These are phyloP conservation scores for Lacanobia wlatinum DNA, from an alignment of 2,888 invertebrate species.

Conservation along the genomic window DNA sequence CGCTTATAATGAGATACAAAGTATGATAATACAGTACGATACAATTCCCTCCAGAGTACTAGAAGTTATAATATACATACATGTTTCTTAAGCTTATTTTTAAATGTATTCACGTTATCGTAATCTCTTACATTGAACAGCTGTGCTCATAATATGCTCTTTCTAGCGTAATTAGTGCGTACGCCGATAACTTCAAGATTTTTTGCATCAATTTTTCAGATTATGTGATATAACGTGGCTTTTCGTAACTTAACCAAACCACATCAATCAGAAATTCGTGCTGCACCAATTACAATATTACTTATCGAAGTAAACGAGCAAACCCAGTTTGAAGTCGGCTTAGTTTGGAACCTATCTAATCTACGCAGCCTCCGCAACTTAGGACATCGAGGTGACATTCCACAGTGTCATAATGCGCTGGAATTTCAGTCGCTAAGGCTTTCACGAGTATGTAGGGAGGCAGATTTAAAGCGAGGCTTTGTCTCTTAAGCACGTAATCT, in stretches of 20 bases:
- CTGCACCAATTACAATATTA: slow-evolving; percentile 3
- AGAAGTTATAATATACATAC: no score
- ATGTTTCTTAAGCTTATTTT: no score
- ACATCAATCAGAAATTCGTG: slow-evolving; percentile 3
- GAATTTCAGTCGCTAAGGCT: slow-evolving; percentile 26
- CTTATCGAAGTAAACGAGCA: not conserved
- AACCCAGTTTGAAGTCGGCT: not conserved
- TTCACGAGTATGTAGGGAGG: slow-evolving; percentile 32
- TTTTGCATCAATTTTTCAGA: no score
- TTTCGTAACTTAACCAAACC: not conserved
- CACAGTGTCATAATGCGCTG: slow-evolving; percentile 29
- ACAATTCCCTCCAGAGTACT: no score
- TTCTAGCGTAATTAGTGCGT: no score
- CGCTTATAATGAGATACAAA: no score
- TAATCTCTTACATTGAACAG: no score
- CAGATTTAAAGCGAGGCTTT: slow-evolving; percentile 54
- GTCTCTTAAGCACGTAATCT: slow-evolving; percentile 56
- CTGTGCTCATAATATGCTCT: no score
- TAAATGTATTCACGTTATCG: no score
- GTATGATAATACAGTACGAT: no score
- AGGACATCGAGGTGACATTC: slow-evolving; percentile 46
- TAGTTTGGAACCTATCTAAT: slow-evolving; percentile 9
- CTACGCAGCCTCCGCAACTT: not conserved
- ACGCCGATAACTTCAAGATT: no score
- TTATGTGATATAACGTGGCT: not conserved